A percentile compares a stretch with the other conserved stretches of the same genome.
Evolutionary conservation across 2,888 invertebrate species (phyloP).

Genomic region (Cordilura impudica): DNA sequence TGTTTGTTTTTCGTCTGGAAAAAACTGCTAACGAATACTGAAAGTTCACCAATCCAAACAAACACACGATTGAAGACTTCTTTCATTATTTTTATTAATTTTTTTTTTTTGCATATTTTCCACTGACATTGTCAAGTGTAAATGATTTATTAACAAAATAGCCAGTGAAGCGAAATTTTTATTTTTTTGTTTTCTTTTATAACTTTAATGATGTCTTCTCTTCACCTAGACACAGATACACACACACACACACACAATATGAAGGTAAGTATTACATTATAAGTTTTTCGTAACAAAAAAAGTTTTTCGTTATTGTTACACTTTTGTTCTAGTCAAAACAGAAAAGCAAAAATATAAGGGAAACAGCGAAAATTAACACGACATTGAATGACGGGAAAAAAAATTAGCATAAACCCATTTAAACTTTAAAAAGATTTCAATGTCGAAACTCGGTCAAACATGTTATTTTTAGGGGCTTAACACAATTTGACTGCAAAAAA

Average conservation of each 20-base stretch:
- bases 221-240: conserved; percentile 14
- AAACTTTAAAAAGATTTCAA: background rate
- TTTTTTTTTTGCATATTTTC: conserved; percentile 14
- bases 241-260: background rate
- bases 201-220: conserved; percentile 37
- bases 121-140: conserved; percentile 54
- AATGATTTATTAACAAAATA: conserved; percentile 61
- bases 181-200: conserved; percentile 17
- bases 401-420: conserved; percentile 19
- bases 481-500: too few relatives aligned
- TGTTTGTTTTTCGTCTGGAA: conserved; percentile 19
- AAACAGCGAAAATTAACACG: conserved; percentile 26
- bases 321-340: background rate
- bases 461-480: too few relatives aligned
- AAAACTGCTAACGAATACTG: conserved; percentile 7
- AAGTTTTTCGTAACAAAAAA: background rate
- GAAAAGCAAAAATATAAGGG: background rate
- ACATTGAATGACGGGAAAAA: conserved; percentile 49
- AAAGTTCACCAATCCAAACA: conserved; percentile 9
- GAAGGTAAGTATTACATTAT: conserved; percentile 31
- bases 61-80: conserved; percentile 9
- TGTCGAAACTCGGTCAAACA: too few relatives aligned
- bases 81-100: conserved; percentile 1
- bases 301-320: background rate
- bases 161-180: conserved; percentile 49